Percentiles rank a stretch among this genome's conserved stretches.
These are phyloP conservation scores for Camptogramma bilineatum DNA, from an alignment of 2,888 invertebrate genomes.

Conservation along the genomic window DNA sequence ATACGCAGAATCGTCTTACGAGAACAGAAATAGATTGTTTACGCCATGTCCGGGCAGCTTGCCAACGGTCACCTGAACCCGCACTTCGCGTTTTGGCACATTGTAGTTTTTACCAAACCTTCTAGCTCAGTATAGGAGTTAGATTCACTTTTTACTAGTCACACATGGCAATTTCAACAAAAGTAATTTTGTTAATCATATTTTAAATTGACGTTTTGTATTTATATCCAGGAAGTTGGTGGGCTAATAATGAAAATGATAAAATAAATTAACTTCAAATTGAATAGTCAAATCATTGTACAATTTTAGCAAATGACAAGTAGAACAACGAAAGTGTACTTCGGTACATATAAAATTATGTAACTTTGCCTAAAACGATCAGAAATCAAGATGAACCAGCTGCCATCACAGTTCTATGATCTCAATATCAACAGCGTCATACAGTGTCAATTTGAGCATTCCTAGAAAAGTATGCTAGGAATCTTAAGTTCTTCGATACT, in stretches of 20 bases:
- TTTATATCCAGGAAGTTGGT: no score
- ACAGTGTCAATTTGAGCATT: conserved; percentile 16
- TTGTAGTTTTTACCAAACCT: conserved; percentile 68
- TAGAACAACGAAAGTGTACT: no score
- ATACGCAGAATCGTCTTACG: conserved; percentile 70
- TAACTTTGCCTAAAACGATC: not conserved
- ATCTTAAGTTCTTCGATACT: conserved; percentile 21
- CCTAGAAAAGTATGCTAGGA: conserved; percentile 15
- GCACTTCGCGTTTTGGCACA: conserved; percentile 76
- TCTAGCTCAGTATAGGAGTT: conserved; percentile 41
- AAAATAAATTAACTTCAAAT: no score
- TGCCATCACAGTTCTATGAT: conserved; percentile 4
- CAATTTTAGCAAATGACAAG: no score
- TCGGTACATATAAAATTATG: not conserved
- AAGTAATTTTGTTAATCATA: not conserved
- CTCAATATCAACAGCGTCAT: conserved; percentile 9
- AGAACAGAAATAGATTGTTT: conserved; percentile 83
- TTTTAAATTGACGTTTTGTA: not conserved
- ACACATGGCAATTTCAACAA: not conserved
- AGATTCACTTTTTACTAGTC: not conserved
- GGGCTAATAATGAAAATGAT: no score
- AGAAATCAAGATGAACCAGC: not conserved
- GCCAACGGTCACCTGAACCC: conserved; percentile 80
- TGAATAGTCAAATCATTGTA: no score
- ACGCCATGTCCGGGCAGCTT: conserved; percentile 75